phyloP scores from a whole-genome alignment of 2,113 vertebrate genomes.

The Cepphus grylle region DNA sequence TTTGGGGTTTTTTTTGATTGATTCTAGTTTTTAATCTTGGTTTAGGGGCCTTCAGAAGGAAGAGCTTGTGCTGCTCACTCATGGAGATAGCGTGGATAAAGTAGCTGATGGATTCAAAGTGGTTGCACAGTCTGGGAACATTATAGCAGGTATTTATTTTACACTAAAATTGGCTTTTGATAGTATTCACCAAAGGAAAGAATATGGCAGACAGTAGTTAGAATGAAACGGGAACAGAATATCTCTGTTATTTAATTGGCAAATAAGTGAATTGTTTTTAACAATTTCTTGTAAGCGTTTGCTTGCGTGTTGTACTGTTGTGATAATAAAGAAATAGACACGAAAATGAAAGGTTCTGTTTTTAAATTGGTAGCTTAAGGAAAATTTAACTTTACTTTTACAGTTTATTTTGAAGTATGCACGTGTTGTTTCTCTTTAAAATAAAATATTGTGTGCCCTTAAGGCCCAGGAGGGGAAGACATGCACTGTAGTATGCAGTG shows the following conservation, averaged over 20 bases:
- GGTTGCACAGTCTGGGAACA: slow-evolving; percentile 94
- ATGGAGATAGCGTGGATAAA: slow-evolving; percentile 98
- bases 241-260: not conserved
- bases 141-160: slow-evolving; percentile 87
- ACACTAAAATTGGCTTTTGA: not conserved
- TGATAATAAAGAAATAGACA: not conserved
- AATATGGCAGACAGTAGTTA: not conserved
- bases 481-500: not conserved
- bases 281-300: not conserved
- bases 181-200: not conserved
- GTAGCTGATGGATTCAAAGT: slow-evolving; percentile 98
- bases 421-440: not conserved
- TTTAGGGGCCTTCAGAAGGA: slow-evolving; percentile 96
- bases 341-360: not conserved
- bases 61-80: slow-evolving; percentile 93
- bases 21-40: not conserved
- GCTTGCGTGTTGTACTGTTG: fast-evolving
- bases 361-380: not conserved
- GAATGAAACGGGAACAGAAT: not conserved
- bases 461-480: not conserved
- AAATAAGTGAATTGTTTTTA: not conserved
- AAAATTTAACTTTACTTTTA: not conserved
- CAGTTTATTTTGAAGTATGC: not conserved
- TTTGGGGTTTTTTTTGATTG: not conserved
- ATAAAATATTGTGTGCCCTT: not conserved